A percentile compares a stretch with the other conserved stretches of the same genome.
phyloP scores from a whole-genome alignment of 2,888 invertebrate genomes.

The Leptura quadrifasciata region DNA sequence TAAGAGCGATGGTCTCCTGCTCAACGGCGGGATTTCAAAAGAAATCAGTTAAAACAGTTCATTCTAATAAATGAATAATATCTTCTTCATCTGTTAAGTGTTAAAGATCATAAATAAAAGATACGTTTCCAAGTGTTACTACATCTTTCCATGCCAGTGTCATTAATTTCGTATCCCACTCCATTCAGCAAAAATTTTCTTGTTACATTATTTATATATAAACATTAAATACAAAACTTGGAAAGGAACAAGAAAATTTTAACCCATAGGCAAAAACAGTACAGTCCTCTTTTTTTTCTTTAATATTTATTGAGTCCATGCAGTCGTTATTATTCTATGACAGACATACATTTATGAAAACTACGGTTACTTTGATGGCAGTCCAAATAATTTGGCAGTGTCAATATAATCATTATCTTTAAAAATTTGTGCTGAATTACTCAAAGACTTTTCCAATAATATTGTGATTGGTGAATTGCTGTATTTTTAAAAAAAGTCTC shows the following conservation, averaged over 20 bases:
- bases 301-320: slow-evolving; percentile 60
- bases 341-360: slow-evolving; percentile 63
- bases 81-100: slow-evolving; percentile 38
- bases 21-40: slow-evolving; percentile 52
- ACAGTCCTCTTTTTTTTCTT: slow-evolving; percentile 51
- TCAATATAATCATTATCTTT: slow-evolving; percentile 47
- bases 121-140: slow-evolving; percentile 31
- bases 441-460: slow-evolving; percentile 50
- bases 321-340: slow-evolving; percentile 60
- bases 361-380: slow-evolving; percentile 68
- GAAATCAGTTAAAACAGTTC: slow-evolving; percentile 54
- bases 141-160: slow-evolving; percentile 27
- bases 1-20: slow-evolving; percentile 25
- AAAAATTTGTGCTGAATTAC: slow-evolving; percentile 61
- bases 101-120: slow-evolving; percentile 40
- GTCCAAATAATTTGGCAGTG: slow-evolving; percentile 73
- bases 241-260: slow-evolving; percentile 42
- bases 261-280: slow-evolving; percentile 42
- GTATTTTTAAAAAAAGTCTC: slow-evolving; percentile 51
- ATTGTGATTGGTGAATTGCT: slow-evolving; percentile 33
- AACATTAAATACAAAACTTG: slow-evolving; percentile 42
- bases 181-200: slow-evolving; percentile 33
- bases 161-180: slow-evolving; percentile 16
- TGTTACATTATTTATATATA: slow-evolving; percentile 19
- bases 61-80: slow-evolving; percentile 52